Percentiles rank a stretch among this genome's conserved stretches.
These are phyloP conservation scores for Cheirogaleus medius DNA, from an alignment of 2,113 vertebrate genomes.

Conservation along the genomic window DNA sequence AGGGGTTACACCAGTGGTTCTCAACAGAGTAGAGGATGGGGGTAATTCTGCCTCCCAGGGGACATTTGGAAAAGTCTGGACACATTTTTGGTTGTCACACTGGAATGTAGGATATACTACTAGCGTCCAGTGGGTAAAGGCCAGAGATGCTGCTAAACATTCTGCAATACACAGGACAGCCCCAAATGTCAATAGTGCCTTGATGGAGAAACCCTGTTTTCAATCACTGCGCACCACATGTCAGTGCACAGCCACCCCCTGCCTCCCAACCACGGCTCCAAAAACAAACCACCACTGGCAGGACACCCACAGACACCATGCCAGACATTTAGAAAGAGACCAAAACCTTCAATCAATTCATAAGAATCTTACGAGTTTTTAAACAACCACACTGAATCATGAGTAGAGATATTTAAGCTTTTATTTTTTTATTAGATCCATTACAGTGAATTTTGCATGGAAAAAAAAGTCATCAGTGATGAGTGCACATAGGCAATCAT, in stretches of 20 bases:
- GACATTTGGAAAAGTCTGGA: neutral
- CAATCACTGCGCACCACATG: neutral
- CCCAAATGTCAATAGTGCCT: neutral
- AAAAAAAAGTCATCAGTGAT: neutral
- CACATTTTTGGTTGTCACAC: neutral
- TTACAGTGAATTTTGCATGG: neutral
- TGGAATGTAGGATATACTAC: neutral
- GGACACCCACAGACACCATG: neutral
- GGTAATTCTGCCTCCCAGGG: neutral
- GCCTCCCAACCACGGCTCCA: neutral
- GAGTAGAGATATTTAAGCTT: conserved; percentile 10
- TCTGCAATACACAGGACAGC: neutral
- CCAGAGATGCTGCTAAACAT: neutral
- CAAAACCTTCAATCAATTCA: neutral
- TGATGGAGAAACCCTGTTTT: neutral
- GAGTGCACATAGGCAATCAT: neutral
- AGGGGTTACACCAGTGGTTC: neutral
- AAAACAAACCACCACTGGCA: conserved; percentile 23
- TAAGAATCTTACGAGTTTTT: neutral
- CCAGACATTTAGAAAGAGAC: neutral
- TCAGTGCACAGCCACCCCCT: neutral
- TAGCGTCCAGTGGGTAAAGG: neutral
- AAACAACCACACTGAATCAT: conserved; percentile 25
- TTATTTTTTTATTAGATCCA: neutral
- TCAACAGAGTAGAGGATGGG: neutral